phyloP scores from a whole-genome alignment of 2,113 vertebrate genomes.

The Tachuris rubrigastra region DNA sequence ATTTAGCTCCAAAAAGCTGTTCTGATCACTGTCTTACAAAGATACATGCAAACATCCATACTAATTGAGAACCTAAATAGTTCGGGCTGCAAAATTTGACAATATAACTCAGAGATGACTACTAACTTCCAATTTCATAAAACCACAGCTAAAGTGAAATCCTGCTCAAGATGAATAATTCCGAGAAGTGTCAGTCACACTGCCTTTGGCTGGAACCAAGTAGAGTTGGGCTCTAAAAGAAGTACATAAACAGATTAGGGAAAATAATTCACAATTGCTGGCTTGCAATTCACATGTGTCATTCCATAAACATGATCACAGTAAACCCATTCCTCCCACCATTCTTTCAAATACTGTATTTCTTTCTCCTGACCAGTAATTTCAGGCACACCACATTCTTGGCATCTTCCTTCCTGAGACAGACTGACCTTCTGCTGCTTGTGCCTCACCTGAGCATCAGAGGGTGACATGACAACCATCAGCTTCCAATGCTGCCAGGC shows the following conservation, averaged over 20 bases:
- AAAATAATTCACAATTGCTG: not conserved
- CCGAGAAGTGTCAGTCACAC: not conserved
- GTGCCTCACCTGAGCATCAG: not conserved
- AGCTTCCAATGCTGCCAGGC: not conserved
- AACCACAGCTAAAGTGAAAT: not conserved
- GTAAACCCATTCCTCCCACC: not conserved
- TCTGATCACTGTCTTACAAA: not conserved
- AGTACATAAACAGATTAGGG: not conserved
- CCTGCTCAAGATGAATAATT: not conserved
- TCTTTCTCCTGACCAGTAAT: not conserved
- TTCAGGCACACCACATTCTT: not conserved
- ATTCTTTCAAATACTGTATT: not conserved
- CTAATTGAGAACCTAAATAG: not conserved
- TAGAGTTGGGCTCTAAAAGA: not conserved
- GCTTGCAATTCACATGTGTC: not conserved
- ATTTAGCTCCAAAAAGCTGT: not conserved
- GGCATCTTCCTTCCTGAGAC: not conserved
- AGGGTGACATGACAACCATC: not conserved
- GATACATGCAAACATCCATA: not conserved
- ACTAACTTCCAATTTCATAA: not conserved
- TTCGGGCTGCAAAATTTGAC: accelerated
- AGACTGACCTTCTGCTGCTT: not conserved
- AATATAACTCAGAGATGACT: not conserved
- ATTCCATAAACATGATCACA: not conserved
- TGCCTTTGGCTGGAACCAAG: not conserved